These are phyloP conservation scores for Condylura cristata DNA, from an alignment of 2,113 vertebrate genomes.

Conservation along the genomic window DNA sequence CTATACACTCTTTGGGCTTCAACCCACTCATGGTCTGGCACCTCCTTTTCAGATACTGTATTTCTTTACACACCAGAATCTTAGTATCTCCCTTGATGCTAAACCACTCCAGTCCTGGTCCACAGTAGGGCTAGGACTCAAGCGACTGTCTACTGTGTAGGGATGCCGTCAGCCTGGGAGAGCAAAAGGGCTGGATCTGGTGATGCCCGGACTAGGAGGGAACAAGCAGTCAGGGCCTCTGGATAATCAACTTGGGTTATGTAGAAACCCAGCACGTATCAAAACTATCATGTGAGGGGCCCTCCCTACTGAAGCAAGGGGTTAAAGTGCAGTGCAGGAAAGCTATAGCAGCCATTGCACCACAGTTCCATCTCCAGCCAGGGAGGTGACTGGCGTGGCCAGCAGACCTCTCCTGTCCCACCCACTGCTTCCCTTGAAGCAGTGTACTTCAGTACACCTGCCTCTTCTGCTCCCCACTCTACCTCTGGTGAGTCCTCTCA, in stretches of 20 bases:
- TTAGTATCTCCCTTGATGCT: background rate
- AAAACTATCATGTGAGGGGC: background rate
- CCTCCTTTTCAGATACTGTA: background rate
- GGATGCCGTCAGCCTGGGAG: too few species aligned
- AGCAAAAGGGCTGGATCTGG: accelerated
- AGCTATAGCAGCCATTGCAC: too few species aligned
- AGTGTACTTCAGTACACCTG: too few species aligned
- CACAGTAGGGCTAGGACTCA: background rate
- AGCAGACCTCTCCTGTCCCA: too few species aligned
- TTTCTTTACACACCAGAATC: background rate
- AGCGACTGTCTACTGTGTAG: background rate
- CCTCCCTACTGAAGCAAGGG: too few species aligned
- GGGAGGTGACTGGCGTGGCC: too few species aligned
- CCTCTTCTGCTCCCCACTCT: too few species aligned
- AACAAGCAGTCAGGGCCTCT: background rate
- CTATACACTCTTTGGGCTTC: background rate
- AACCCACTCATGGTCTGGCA: background rate
- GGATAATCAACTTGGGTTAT: background rate
- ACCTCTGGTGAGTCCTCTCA: too few species aligned
- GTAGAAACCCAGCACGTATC: background rate
- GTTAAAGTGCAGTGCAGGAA: too few species aligned
- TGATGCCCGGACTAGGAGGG: background rate
- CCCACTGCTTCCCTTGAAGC: too few species aligned
- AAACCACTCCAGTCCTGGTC: background rate
- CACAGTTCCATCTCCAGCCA: too few species aligned